Base-by-base conservation (phyloP, 2,888 invertebrate genomes). In the Drosophila anceps region DNA sequence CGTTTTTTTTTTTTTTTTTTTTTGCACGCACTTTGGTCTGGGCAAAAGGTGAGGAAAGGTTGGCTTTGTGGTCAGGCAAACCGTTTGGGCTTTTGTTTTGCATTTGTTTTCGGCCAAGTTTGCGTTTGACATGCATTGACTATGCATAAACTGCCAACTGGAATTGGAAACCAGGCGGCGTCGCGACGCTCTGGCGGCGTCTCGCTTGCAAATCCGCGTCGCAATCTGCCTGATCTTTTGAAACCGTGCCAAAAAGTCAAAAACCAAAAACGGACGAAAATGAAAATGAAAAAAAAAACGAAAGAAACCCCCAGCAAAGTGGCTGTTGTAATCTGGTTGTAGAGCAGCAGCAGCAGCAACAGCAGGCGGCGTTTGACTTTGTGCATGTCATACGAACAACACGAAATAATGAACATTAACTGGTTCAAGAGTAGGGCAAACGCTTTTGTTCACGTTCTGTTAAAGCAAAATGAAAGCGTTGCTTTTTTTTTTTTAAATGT, bases 101-200 rank as follows among this genome's bases (percentile, higher is more conserved):
- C 58, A 61, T 70, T 77, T 48, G 44, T 43, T 60, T 70, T 63
- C 33, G 62, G 79, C 61, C 66, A 50, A 61, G 77, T 80, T 83
- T 77, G 88, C 83, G 83, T 84, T 84, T 84, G 88, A 88, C 83
- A 84, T 84, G 83, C 83, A 84, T 89, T 80, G 89, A 79, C 89
- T 88, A 79, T 80, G 80, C 84, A 82, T 81, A 76, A 73, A 59
- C 64, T 63, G 46, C 41, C 50, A 55, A 48, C 54, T 18, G 35
- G 27, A 70, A 62, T 53, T 51, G 50, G 29, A 50, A 73, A 43
- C 55, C 48, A 13, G 35, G 53, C 68, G 73, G 67, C 80, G 70
- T 64, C 70, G 51, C 88, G 81, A 66, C 79, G 31, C 43, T 59
- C 66, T 72, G 84, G 69, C 88, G 82, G 71, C 77, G 85, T 74